A percentile compares a stretch with the other conserved stretches of the same genome.
These are phyloP conservation scores for Drosophila sp. DNA, from an alignment of 1,140 invertebrate species.

Conservation along the genomic window DNA sequence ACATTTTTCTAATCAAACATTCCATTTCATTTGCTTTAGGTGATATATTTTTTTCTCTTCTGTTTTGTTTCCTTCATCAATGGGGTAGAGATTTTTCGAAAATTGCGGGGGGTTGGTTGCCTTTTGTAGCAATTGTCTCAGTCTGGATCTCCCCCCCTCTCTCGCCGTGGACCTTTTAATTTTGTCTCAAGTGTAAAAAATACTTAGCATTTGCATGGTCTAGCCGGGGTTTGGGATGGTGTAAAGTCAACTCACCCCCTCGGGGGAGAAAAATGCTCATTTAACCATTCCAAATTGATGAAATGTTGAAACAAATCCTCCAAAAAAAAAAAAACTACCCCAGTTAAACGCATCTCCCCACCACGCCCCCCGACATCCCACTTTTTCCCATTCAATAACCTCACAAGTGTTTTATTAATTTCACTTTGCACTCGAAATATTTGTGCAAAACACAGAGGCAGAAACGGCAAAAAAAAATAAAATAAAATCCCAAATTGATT, in stretches of 20 bases:
- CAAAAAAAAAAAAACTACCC: constrained; percentile 28
- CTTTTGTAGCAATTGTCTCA: constrained; percentile 23
- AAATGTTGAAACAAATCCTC: constrained; percentile 35
- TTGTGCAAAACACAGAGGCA: constrained; percentile 23
- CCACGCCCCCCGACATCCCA: too few species aligned
- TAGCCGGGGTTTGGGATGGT: constrained; percentile 34
- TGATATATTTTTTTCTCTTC: constrained; percentile 6
- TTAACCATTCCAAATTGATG: constrained; percentile 62
- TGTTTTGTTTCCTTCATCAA: constrained; percentile 11
- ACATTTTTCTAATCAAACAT: constrained; percentile 81
- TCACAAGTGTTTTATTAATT: constrained; percentile 70
- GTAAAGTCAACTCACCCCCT: constrained; percentile 9
- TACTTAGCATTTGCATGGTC: constrained; percentile 49
- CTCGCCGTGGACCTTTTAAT: constrained; percentile 53
- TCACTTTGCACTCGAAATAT: constrained; percentile 60
- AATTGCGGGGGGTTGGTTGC: constrained; percentile 5
- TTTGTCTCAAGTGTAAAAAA: constrained; percentile 77
- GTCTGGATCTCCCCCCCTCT: not conserved
- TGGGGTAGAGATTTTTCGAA: not conserved
- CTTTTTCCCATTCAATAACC: not conserved
- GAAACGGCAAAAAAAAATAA: not conserved
- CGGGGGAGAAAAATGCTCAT: constrained; percentile 52
- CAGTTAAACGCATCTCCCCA: not conserved
- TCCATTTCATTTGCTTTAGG: constrained; percentile 69
- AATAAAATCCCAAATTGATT: constrained; percentile 61